Base-by-base conservation (phyloP, 2,797 vertebrate species). In the Alauda arvensis region DNA sequence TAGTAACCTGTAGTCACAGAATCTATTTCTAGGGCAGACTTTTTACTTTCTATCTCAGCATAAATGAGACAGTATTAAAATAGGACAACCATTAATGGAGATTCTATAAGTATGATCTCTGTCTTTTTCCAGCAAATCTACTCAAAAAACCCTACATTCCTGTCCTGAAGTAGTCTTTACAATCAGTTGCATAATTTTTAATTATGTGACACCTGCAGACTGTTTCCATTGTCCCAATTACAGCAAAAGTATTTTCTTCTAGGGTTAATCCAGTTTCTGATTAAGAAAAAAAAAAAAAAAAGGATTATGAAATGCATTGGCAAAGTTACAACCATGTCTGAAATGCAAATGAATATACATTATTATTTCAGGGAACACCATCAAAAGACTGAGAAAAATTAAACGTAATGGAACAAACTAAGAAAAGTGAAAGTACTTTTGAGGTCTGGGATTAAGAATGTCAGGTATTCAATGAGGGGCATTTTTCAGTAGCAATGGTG, bases 141-240 rank as follows among this genome's bases (percentile, higher is more conserved):
- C 8, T 2, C 11, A 8, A 12, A 67, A 34, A n/a, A 34, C 2
- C 0, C 0, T 6, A 7, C 8, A 16, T 15, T 10, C 5, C 3
- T 24, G 8, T 55, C 11, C 29, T 48, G 17, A 18, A 61, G 3
- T 31, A 65, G 4, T 75, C 33, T 68, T 76, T 77, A 11, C 17
- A 61, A 55, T 65, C 33, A n/a, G 7, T 21, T 77, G 12, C 18
- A 28, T 6, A 39, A 13, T 39, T 67, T 8, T 69, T 70, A 29
- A 57, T 31, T 67, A 60, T 24, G 6, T 51, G 28, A 51, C 45
- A 42, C 7, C 13, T 52, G 25, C 46, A 74, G 39, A 53, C 11
- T 34, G 9, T 51, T 93, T 91, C 40, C 10, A 23, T n/a, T 69
- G 28, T 13, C 15, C 8, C 15, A 62, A 1, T 59, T 75, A 56